phyloP scores from a whole-genome alignment of 92 coral and sea anemone species.

The Anthopleura xanthogrammica region DNA sequence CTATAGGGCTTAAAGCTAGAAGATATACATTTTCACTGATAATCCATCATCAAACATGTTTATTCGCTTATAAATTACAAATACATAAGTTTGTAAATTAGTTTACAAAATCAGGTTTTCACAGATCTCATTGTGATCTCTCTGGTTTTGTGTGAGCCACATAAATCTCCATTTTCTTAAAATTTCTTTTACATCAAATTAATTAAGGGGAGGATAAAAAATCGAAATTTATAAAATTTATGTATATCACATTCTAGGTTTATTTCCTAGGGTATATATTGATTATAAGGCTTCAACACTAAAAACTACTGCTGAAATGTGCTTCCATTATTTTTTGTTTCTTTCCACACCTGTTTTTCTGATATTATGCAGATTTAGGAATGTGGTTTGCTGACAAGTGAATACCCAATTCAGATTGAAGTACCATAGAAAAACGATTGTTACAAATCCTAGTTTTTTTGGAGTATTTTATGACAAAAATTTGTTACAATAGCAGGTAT shows the following conservation, averaged over 20 bases:
- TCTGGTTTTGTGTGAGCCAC: background rate
- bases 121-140: background rate
- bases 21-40: background rate
- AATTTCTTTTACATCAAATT: background rate
- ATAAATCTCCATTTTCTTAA: background rate
- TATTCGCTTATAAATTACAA: background rate
- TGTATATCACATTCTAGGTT: background rate
- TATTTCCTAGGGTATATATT: background rate
- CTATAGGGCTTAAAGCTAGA: background rate
- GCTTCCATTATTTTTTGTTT: background rate
- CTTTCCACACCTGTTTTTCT: constrained; percentile 14
- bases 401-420: constrained; percentile 13
- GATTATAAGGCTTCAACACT: background rate
- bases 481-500: background rate
- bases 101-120: background rate
- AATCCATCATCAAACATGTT: constrained; percentile 16
- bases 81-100: background rate
- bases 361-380: constrained; percentile 22
- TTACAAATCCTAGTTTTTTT: background rate
- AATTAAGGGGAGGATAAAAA: background rate
- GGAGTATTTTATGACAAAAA: background rate
- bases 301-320: background rate
- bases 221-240: background rate
- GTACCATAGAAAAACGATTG: background rate
- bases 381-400: constrained; percentile 30